phyloP scores from a whole-genome alignment of 2,797 vertebrate species.

The Brachyrhaphis roseni region DNA sequence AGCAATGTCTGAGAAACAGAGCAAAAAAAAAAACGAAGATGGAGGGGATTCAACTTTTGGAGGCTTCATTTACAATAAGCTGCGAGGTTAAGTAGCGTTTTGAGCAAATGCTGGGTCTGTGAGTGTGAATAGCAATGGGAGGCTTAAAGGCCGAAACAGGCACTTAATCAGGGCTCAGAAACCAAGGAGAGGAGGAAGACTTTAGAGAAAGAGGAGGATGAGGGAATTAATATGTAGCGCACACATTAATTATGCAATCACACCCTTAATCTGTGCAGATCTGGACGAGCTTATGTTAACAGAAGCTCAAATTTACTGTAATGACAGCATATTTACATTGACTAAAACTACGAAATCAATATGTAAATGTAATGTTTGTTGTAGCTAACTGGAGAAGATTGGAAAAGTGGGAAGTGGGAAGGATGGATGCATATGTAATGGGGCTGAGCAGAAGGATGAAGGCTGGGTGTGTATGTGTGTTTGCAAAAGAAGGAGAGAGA shows the following conservation, averaged over 20 bases:
- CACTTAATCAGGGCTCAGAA: constrained; percentile 83
- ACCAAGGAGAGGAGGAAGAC: constrained; percentile 78
- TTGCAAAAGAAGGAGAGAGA: constrained; percentile 21
- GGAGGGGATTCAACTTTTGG: constrained; percentile 77
- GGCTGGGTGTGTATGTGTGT: constrained; percentile 57
- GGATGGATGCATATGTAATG: constrained; percentile 87
- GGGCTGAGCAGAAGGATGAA: constrained; percentile 74
- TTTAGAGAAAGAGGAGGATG: constrained; percentile 71
- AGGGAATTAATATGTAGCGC: constrained; percentile 89
- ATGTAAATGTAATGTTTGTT: constrained; percentile 99
- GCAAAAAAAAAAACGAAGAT: constrained; percentile 46
- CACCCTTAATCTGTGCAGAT: constrained; percentile 93
- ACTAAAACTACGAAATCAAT: constrained; percentile 99
- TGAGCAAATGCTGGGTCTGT: constrained; percentile 80
- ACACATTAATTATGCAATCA: constrained; percentile 96
- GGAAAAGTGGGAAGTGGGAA: constrained; percentile 82
- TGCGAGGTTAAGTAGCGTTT: constrained; percentile 85
- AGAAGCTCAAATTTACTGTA: constrained; percentile 99
- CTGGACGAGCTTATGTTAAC: constrained; percentile 99
- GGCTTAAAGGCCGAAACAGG: constrained; percentile 81
- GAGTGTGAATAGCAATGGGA: constrained; percentile 84
- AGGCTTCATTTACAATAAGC: constrained; percentile 83
- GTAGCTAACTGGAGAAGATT: constrained; percentile 97
- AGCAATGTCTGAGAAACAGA: constrained; percentile 29
- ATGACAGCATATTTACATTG: constrained; percentile 99